Conservation (phyloP, 2,888 invertebrate genomes). For the Thumatha senex region DNA sequence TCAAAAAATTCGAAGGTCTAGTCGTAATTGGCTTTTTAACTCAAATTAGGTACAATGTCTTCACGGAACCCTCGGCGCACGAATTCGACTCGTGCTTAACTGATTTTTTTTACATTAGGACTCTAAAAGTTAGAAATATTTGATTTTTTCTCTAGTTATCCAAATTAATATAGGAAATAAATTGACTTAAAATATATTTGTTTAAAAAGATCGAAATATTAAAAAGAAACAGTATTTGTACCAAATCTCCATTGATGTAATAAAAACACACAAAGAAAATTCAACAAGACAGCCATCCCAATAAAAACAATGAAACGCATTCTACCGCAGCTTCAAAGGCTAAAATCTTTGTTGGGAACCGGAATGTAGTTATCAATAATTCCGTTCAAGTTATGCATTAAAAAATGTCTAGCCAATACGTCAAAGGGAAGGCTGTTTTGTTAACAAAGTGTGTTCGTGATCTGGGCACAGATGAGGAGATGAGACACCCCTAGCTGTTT, state of each 20-base stretch:
- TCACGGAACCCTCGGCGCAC: no score
- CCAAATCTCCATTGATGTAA: neutral
- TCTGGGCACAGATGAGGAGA: conserved; percentile 67
- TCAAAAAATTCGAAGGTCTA: no score
- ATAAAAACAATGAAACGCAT: conserved; percentile 31
- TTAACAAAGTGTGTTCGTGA: conserved; percentile 80
- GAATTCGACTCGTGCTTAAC: no score
- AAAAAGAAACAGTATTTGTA: no score
- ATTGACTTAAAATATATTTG: no score
- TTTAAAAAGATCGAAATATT: no score
- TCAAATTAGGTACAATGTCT: no score
- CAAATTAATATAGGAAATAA: no score
- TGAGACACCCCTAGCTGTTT: conserved; percentile 69
- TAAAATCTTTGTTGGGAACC: conserved; percentile 45
- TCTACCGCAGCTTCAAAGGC: conserved; percentile 50
- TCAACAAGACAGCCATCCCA: conserved; percentile 2
- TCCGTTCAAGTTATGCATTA: conserved; percentile 78
- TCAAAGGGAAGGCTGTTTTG: conserved; percentile 78
- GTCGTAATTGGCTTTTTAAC: no score
- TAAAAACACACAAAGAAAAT: neutral
- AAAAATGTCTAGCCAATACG: conserved; percentile 64
- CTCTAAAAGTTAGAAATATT: no score
- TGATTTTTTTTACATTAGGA: no score
- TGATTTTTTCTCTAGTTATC: no score
- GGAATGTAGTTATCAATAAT: conserved; percentile 71